Conservation (phyloP, 1,140 invertebrate genomes). For the Propsilocerus akamusi region DNA sequence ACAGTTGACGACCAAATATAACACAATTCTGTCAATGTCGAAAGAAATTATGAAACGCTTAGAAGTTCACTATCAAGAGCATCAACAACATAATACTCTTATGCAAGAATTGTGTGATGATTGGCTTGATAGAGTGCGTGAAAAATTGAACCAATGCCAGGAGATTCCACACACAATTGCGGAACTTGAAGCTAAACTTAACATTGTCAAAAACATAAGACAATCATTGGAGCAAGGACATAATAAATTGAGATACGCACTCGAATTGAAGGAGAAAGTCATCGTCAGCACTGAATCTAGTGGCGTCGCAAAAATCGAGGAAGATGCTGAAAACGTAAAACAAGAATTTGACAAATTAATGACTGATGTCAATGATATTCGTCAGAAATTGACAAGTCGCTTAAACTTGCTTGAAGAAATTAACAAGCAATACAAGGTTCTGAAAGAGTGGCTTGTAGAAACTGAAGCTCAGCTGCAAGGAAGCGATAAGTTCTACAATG, state of each 20-base stretch:
- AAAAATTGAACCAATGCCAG: slow-evolving; percentile 59
- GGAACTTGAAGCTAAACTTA: slow-evolving; percentile 68
- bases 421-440: slow-evolving; percentile 53
- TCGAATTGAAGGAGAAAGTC: slow-evolving; percentile 83
- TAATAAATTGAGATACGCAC: slow-evolving; percentile 70
- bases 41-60: slow-evolving; percentile 85
- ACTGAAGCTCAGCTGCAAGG: slow-evolving; percentile 61
- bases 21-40: slow-evolving; percentile 71
- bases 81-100: slow-evolving; percentile 72
- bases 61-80: slow-evolving; percentile 82
- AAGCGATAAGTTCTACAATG: slow-evolving; percentile 51
- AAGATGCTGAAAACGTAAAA: slow-evolving; percentile 73
- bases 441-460: slow-evolving; percentile 72
- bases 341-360: slow-evolving; percentile 73
- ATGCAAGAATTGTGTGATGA: slow-evolving; percentile 74
- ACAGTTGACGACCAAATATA: slow-evolving; percentile 86
- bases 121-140: slow-evolving; percentile 71
- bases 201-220: slow-evolving; percentile 62
- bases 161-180: slow-evolving; percentile 54
- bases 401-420: slow-evolving; percentile 66
- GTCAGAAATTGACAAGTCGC: slow-evolving; percentile 48
- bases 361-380: slow-evolving; percentile 55
- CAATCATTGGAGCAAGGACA: slow-evolving; percentile 79
- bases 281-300: slow-evolving; percentile 79
- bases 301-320: slow-evolving; percentile 70